phyloP scores from a whole-genome alignment of 1,140 invertebrate species.

The Brachionus calyciflorus region DNA sequence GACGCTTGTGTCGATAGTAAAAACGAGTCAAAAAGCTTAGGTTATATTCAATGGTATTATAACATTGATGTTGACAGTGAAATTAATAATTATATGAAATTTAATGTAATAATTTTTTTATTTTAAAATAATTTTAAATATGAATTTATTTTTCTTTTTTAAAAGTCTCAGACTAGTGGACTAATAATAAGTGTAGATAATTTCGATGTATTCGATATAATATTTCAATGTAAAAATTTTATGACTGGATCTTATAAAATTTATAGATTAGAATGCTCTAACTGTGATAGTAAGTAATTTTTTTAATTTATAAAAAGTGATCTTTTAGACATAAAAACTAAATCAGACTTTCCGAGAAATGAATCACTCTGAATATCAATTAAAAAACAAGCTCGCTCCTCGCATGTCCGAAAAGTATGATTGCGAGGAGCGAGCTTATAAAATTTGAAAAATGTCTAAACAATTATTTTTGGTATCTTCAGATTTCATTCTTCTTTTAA shows the following conservation, averaged over 20 bases:
- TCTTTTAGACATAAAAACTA: not conserved
- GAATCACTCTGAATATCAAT: too few relatives aligned
- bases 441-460: too few relatives aligned
- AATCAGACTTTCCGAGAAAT: too few relatives aligned
- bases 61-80: constrained; percentile 10
- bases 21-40: not conserved
- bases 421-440: too few relatives aligned
- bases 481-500: too few relatives aligned
- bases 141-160: not conserved
- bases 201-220: constrained; percentile 5
- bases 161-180: constrained; percentile 21
- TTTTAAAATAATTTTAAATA: not conserved
- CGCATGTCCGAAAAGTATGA: too few relatives aligned
- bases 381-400: too few relatives aligned
- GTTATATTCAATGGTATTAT: constrained; percentile 21
- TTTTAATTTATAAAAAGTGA: not conserved
- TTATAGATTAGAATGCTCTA: constrained; percentile 28
- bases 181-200: constrained; percentile 33
- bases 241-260: constrained; percentile 18
- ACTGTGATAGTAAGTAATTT: constrained; percentile 35
- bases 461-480: too few relatives aligned
- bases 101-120: constrained; percentile 36
- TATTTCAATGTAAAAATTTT: not conserved
- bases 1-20: constrained; percentile 26
- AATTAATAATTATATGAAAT: not conserved